Conservation (phyloP, 37 sponge, comb jelly and placozoan genomes). For the Geodia barretti region DNA sequence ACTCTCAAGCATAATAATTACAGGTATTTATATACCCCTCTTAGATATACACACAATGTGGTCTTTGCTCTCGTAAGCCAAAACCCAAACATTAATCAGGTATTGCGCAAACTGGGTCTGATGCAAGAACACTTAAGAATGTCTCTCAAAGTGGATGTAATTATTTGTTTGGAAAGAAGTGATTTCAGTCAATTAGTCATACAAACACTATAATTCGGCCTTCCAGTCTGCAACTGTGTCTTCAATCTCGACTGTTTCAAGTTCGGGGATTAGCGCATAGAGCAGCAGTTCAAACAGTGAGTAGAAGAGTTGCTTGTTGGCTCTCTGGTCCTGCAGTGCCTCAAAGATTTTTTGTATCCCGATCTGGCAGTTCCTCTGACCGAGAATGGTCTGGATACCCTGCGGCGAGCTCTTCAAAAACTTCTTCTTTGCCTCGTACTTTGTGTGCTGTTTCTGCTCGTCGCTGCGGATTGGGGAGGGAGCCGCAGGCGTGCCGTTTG, state of each 20-base stretch:
- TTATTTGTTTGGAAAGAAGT: not conserved
- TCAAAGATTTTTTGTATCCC: conserved; percentile 75
- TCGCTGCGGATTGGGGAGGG: conserved; percentile 55
- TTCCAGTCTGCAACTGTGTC: not conserved
- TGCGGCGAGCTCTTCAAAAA: conserved; percentile 71
- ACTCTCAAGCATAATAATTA: no score
- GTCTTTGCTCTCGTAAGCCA: no score
- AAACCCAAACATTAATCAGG: no score
- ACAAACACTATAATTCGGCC: not conserved
- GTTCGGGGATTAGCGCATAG: conserved; percentile 74
- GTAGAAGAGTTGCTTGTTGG: conserved; percentile 83
- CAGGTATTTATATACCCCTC: no score
- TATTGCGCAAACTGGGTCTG: no score
- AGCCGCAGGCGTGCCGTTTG: conserved; percentile 42
- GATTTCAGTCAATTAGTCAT: not conserved
- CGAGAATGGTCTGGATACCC: conserved; percentile 68
- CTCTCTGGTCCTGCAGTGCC: conserved; percentile 59
- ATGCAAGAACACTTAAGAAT: not conserved
- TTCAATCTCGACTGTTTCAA: conserved; percentile 50
- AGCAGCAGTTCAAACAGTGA: conserved; percentile 64
- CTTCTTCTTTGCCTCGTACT: conserved; percentile 65
- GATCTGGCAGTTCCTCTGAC: conserved; percentile 68
- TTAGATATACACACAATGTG: no score
- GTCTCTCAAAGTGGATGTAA: not conserved
- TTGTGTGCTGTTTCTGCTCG: conserved; percentile 69